A percentile compares a stretch with the other conserved stretches of the same genome.
phyloP scores from a whole-genome alignment of 2,797 vertebrate species.

The Mionectes olivaceus region DNA sequence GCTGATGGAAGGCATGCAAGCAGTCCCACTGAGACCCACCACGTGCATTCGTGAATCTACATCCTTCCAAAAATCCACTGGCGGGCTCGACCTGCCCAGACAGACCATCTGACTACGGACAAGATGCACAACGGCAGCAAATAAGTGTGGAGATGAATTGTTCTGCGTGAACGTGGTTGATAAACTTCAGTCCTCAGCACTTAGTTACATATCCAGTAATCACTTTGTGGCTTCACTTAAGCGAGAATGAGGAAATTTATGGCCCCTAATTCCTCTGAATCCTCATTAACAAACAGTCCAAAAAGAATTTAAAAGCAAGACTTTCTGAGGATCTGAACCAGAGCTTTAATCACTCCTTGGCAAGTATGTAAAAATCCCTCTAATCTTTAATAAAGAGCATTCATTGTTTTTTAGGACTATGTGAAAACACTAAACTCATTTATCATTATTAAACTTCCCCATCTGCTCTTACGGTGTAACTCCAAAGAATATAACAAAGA shows the following conservation, averaged over 20 bases:
- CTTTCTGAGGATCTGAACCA: constrained; percentile 24
- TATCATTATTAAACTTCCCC: constrained; percentile 62
- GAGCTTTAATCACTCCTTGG: constrained; percentile 18
- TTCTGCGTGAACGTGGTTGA: not conserved
- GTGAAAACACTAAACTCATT: constrained; percentile 51
- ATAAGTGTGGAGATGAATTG: not conserved
- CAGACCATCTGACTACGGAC: not conserved
- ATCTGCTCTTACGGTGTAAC: constrained; percentile 25
- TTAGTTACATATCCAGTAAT: constrained; percentile 32
- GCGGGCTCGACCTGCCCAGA: not conserved
- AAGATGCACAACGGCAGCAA: not conserved
- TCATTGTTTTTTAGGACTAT: constrained; percentile 30
- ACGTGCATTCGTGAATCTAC: fast-evolving
- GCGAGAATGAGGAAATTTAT: constrained; percentile 48
- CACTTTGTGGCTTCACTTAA: constrained; percentile 31
- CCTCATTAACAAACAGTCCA: constrained; percentile 64
- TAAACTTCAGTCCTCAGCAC: constrained; percentile 33
- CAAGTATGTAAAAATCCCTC: constrained; percentile 35
- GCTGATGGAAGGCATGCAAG: not conserved
- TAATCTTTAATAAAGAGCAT: constrained; percentile 52
- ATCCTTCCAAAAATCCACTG: not conserved
- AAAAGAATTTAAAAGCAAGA: constrained; percentile 60
- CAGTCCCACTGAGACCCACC: not conserved
- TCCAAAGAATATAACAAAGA: constrained; percentile 54
- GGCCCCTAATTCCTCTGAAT: constrained; percentile 59